These are phyloP conservation scores for Trisateles emortualis DNA, from an alignment of 2,888 invertebrate genomes.

Conservation along the genomic window DNA sequence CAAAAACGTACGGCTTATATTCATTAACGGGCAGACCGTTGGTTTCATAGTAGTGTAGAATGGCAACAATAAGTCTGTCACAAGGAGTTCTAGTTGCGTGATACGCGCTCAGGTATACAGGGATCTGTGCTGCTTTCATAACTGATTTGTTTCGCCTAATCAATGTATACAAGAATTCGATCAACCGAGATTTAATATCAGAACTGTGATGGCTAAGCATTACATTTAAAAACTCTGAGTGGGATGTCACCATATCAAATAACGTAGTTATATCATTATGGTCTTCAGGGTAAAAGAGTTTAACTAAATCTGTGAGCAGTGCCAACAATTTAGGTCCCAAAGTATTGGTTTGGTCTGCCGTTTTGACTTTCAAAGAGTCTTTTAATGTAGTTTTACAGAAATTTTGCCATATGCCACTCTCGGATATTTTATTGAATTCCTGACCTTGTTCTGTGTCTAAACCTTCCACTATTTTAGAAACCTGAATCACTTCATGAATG, in stretches of 20 bases:
- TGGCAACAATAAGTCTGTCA: conserved; percentile 90
- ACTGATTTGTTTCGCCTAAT: conserved; percentile 88
- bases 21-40: conserved; percentile 88
- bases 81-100: conserved; percentile 89
- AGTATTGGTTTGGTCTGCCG: conserved; percentile 62
- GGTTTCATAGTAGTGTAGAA: conserved; percentile 90
- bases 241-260: conserved; percentile 91
- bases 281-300: conserved; percentile 83
- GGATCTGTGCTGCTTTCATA: conserved; percentile 90
- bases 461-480: conserved; percentile 63
- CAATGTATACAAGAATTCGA: conserved; percentile 89
- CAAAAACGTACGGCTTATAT: conserved; percentile 94
- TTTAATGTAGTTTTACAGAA: conserved; percentile 90
- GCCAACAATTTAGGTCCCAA: conserved; percentile 83
- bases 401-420: conserved; percentile 85
- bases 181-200: conserved; percentile 87
- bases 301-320: conserved; percentile 85
- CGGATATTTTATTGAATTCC: conserved; percentile 72
- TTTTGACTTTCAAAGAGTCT: conserved; percentile 86
- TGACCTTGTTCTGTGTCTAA: conserved; percentile 56
- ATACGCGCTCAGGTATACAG: conserved; percentile 92
- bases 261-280: conserved; percentile 83
- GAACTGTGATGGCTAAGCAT: conserved; percentile 85
- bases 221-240: conserved; percentile 92
- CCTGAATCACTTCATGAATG: conserved; percentile 66